A percentile compares a stretch with the other conserved stretches of the same genome.
These are phyloP conservation scores for Theretra japonica DNA, from an alignment of 2,888 invertebrate genomes.

Conservation along the genomic window DNA sequence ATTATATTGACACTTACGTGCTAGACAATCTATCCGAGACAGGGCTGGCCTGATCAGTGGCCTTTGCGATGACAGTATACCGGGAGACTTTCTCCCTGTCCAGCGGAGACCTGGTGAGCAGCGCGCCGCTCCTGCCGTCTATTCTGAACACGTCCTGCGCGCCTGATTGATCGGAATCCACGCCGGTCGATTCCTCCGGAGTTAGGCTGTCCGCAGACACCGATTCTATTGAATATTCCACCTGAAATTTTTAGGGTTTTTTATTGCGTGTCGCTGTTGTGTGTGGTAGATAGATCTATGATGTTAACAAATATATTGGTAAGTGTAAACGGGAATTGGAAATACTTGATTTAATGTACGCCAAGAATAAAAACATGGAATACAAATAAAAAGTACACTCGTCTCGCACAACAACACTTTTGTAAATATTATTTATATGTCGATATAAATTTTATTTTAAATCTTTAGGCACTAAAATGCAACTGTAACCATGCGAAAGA, in stretches of 20 bases:
- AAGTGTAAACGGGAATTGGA: no score
- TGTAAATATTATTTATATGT: no score
- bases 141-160: constrained; percentile 93
- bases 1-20: no score
- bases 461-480: no score
- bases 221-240: constrained; percentile 91
- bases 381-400: no score
- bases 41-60: constrained; percentile 93
- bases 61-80: constrained; percentile 93
- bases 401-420: no score
- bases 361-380: no score
- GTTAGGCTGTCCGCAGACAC: constrained; percentile 83
- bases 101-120: constrained; percentile 91
- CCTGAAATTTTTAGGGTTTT: constrained; percentile 61
- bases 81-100: constrained; percentile 95
- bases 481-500: no score
- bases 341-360: no score
- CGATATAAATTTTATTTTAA: no score
- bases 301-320: no score
- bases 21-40: constrained; percentile 91
- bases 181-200: constrained; percentile 63
- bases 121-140: constrained; percentile 93
- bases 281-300: not conserved
- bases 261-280: not conserved
- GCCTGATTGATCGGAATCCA: constrained; percentile 57